Base-by-base conservation (phyloP, 2,113 vertebrate species). In the Calypte anna region DNA sequence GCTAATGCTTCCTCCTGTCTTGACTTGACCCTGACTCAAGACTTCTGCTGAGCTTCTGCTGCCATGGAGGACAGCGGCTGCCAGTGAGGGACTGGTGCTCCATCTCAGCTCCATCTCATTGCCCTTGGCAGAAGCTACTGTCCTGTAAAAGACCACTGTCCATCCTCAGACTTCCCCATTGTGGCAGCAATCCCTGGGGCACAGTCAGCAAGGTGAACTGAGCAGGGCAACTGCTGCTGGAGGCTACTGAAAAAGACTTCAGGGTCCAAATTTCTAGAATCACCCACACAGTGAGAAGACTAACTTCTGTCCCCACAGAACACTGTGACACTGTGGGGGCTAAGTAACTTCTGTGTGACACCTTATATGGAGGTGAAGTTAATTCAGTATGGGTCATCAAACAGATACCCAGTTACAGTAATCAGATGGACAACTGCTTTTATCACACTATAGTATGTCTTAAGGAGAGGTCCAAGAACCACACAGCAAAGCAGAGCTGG, bases 61-160 rank as follows among this genome's bases (percentile, higher is more conserved):
- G 76, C 12, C 38, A 78, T 1, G 3, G 51, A 91, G 50, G 40
- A 76, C 8, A 78, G 43, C 33, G 69, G 27, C 46, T 22, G 33
- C 1, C 0, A 61, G 51, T 59, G 57, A 82, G 51, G 23, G 10
- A 62, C 21, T 2, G 1, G 6, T 58, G n/a, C 9, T 27, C 14
- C 43, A 46, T 16, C 3, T 3, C 30, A 54, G 18, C 25, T 84
- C 57, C 54, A 85, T 30, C 55, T 67, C 0, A 0, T 36, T 54
- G 62, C 17, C 36, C 30, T 62, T 23, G 12, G 24, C 30, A 88
- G 70, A 85, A 72, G 48, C 23, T 31, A 10, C 30, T 25, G 8
- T 48, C 58, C 31, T 17, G 33, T 59, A 12, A 83, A 83, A 77
- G 33, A 5, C 38, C 40, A 46, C 0, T 61, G 79, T 28, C 38